Evolutionary conservation across 2,888 invertebrate genomes (phyloP).

Genomic region (Phalangium opilio): DNA sequence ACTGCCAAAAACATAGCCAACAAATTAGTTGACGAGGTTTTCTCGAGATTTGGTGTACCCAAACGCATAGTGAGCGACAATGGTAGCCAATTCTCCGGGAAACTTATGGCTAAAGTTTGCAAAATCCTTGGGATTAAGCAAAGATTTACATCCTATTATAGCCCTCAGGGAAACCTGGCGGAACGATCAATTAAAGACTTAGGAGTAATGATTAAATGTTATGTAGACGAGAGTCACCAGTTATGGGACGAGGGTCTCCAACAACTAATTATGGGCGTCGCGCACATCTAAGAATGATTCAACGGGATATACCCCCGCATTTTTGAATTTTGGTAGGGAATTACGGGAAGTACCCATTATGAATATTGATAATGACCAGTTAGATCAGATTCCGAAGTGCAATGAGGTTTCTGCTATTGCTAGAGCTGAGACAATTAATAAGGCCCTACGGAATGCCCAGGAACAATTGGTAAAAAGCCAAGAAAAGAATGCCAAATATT

Average conservation of each 20-base stretch:
- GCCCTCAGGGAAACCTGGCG: constrained; percentile 9
- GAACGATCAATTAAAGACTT: constrained; percentile 6
- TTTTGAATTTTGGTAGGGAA: constrained; percentile 3
- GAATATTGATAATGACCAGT: too few relatives aligned
- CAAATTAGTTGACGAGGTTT: constrained; percentile 2
- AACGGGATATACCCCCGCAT: too few relatives aligned
- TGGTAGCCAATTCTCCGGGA: too few relatives aligned
- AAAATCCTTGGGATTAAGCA: neutral
- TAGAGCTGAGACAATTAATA: too few relatives aligned
- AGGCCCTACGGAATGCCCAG: too few relatives aligned
- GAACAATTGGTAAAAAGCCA: too few relatives aligned
- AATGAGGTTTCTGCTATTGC: too few relatives aligned
- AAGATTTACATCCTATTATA: constrained; percentile 2
- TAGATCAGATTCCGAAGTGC: too few relatives aligned
- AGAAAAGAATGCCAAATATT: too few relatives aligned
- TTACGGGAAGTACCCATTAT: constrained; percentile 2
- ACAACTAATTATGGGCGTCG: constrained; percentile 6
- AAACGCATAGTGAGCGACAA: constrained; percentile 4
- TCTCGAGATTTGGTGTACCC: constrained; percentile 5
- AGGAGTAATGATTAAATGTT: too few relatives aligned
- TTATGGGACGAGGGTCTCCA: constrained; percentile 2
- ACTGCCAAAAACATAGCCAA: neutral
- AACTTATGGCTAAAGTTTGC: neutral
- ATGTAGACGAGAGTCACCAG: too few relatives aligned
- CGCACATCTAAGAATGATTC: too few relatives aligned